These are phyloP conservation scores for Eucera pruinosa DNA, from an alignment of 2,888 invertebrate genomes.

Conservation along the genomic window DNA sequence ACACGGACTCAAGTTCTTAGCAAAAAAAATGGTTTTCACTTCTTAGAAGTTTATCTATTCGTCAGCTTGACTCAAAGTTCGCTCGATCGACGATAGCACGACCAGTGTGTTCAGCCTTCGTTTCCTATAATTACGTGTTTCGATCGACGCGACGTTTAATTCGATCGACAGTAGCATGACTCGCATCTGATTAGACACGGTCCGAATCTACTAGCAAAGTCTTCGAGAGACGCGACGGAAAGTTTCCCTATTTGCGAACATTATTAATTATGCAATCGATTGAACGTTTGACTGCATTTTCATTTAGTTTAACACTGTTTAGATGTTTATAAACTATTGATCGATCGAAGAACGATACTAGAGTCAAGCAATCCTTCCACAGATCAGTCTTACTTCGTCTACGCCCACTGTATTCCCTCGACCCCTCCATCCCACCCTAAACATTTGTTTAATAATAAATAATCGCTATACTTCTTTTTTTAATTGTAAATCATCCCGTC, in stretches of 20 bases:
- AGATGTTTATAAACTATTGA: neutral
- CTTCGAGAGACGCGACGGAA: neutral
- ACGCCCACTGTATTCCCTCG: constrained; percentile 7
- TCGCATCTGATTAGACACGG: neutral
- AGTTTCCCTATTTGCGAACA: neutral
- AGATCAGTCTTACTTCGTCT: constrained; percentile 46
- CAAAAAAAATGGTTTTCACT: constrained; percentile 34
- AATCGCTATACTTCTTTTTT: constrained; percentile 40
- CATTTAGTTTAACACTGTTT: neutral
- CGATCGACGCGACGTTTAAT: neutral
- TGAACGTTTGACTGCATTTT: neutral
- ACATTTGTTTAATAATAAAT: constrained; percentile 46
- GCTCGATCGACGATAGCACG: constrained; percentile 12
- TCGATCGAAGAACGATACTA: constrained; percentile 36
- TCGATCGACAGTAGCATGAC: no score
- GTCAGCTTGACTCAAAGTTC: constrained; percentile 19
- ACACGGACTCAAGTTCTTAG: constrained; percentile 34
- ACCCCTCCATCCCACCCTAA: constrained; percentile 27
- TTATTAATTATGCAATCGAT: neutral
- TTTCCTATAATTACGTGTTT: neutral
- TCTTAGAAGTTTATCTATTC: constrained; percentile 52
- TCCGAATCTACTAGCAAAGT: neutral
- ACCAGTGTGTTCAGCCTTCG: neutral
- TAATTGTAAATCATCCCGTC: constrained; percentile 25
- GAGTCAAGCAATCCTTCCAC: constrained; percentile 33